Base-by-base conservation (phyloP, 1,140 invertebrate genomes). In the Drosophila pseudoobscura region DNA sequence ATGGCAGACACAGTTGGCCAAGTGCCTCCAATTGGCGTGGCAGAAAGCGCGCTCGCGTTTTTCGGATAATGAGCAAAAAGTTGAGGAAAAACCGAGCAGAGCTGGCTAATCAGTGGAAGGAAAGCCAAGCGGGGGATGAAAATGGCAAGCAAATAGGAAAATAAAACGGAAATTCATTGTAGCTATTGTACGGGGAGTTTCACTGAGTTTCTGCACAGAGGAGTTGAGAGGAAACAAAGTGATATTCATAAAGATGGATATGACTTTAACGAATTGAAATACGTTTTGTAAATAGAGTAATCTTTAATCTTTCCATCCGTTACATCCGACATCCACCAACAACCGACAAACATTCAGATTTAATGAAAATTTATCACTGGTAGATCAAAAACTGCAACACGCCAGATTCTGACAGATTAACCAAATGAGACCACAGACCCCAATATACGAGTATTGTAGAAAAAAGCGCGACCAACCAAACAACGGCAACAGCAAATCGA, bases 341-440 rank as follows among this genome's bases (percentile, higher is more conserved):
- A 31, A 35, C 39, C 35, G 39, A 43, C 6, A 31, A 9, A 35
- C 35, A 39, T 39, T 66, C 9, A 6, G 2, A 53, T 64, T 62
- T 87, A 87, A 85, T 82, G 83, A 87, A 71, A 87, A 87, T 88
- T 87, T 88, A 87, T 87, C 63, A 74, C 70, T 39, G 50, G 49
- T 43, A 61, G 64, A 77, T 80, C 62, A 73, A 65, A 76, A 69
- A 59, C 59, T 29, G 62, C 51, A 64, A 73, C 77, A 74, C n/a
- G 72, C 65, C 59, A 41, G 20, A 57, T 53, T 61, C 78, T 71
- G 74, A 80, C 74, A 87, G 82, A 88, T 87, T 88, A 78, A 76
- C 65, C 60, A 83, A 87, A 82, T 88, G 78, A 75, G 44, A 63
- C 29, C 44, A 46, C 50, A 64, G 44, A 63, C 29, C 44, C 49